Conservation (phyloP, 2,113 vertebrate species). For the Rousettus leschenaultii region DNA sequence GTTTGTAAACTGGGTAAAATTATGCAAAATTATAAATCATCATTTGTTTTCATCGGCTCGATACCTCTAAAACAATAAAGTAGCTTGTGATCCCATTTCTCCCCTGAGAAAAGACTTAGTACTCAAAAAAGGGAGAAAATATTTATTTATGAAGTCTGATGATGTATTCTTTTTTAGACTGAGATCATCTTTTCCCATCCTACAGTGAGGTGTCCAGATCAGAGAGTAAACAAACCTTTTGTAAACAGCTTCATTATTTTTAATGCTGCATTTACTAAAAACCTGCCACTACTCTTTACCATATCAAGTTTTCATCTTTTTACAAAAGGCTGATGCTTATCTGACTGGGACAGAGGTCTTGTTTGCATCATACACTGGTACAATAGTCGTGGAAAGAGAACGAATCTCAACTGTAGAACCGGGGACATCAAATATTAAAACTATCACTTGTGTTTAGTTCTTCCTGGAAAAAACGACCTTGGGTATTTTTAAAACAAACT, state of each 20-base stretch:
- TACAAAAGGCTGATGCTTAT: background rate
- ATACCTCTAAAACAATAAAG: background rate
- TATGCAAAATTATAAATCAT: background rate
- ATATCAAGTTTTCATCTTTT: background rate
- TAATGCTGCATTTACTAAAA: background rate
- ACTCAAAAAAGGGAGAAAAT: background rate
- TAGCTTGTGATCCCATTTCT: background rate
- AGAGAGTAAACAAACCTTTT: background rate
- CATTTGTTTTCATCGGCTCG: background rate
- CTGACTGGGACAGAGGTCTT: background rate
- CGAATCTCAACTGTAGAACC: background rate
- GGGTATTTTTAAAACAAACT: background rate
- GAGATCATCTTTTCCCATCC: background rate
- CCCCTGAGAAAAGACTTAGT: background rate
- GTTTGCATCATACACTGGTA: background rate
- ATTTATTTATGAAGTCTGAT: background rate
- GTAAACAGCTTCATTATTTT: slow-evolving; percentile 1
- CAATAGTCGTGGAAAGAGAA: background rate
- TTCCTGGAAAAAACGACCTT: background rate
- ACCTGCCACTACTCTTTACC: background rate
- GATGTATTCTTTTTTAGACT: background rate
- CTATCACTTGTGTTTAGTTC: background rate
- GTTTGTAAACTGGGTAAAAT: background rate
- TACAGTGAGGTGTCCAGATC: background rate
- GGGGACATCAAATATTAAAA: background rate